Evolutionary conservation across 2,113 vertebrate genomes (phyloP).

Genomic region (Fulica atra): DNA sequence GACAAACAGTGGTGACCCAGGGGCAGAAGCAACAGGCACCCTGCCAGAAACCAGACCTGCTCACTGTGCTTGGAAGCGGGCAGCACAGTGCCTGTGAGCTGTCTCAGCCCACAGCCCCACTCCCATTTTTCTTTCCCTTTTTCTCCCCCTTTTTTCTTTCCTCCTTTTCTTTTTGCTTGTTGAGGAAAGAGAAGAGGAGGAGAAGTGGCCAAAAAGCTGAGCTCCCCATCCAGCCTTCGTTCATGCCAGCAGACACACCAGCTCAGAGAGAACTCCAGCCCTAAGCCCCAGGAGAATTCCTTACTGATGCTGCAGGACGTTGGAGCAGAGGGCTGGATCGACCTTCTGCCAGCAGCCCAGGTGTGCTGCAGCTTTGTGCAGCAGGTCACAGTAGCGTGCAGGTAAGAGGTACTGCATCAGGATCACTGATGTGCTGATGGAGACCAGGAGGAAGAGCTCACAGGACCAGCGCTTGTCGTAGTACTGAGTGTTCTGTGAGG

Average conservation of each 20-base stretch:
- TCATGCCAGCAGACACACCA: too few relatives aligned
- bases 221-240: neutral
- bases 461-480: conserved; percentile 99
- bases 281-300: neutral
- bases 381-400: conserved; percentile 93
- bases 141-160: too few relatives aligned
- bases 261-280: neutral
- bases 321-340: conserved; percentile 94
- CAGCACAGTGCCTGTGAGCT: fast-evolving
- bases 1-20: neutral
- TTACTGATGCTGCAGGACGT: conserved; percentile 96
- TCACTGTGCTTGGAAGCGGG: neutral
- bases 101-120: neutral
- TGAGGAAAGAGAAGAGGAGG: neutral
- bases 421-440: conserved; percentile 93
- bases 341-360: conserved; percentile 99
- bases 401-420: conserved; percentile 95
- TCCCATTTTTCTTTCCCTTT: neutral
- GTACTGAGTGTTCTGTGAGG: conserved; percentile 92
- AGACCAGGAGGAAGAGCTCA: conserved; percentile 96
- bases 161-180: too few relatives aligned
- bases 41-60: neutral
- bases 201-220: neutral
- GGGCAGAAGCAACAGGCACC: neutral
- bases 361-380: conserved; percentile 96